Evolutionary conservation across 2,113 vertebrate species (phyloP), one percentile per base, ranked within the genome.

Genomic region (Hoplias malabaricus): DNA sequence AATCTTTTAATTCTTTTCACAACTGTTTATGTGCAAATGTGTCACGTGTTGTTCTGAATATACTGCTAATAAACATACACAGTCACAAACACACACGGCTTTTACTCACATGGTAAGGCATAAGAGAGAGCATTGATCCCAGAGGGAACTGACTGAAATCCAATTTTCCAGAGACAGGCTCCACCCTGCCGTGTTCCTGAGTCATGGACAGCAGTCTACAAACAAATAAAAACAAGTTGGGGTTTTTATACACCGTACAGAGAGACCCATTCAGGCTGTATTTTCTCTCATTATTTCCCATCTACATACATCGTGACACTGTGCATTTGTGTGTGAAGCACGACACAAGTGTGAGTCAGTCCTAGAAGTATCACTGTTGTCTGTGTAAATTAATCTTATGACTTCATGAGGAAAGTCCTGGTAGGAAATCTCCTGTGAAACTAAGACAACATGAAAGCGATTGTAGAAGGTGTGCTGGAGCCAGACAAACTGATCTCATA

Each of bases 151-250:
- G 81, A 80, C 67, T 83, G 21, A 91, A 95, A 3, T 95, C 94
- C 82, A 96, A 19, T n/a, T 4, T 21, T 1, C 94, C 94, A 0
- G 87, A 84, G 19, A 84, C 3, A 0, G 92, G 84, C 80, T 94
- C 94, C 79, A 96, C 85, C 77, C 81, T 83, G 19, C 95, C 94
- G 4, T 96, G 95, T 80, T 96, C 94, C 86, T 96, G 94, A 2
- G 94, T 94, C 92, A 95, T 90, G 11, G 91, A 92, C 86, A 85
- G 80, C 81, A 96, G 81, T 86, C 95, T 96, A 79, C 56, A 50
- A 77, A 48, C 7, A 59, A 31, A 78, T 33, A 7, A 72, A 23
- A 67, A 57, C 38, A 40, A 53, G 46, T 77, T 68, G 11, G 59
- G n/a, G 29, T 63, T 69, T 57, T 46, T 40, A n/a, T n/a, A n/a